Evolutionary conservation across 2,888 invertebrate genomes (phyloP).

Genomic region (Drosophila parthenogenetica): DNA sequence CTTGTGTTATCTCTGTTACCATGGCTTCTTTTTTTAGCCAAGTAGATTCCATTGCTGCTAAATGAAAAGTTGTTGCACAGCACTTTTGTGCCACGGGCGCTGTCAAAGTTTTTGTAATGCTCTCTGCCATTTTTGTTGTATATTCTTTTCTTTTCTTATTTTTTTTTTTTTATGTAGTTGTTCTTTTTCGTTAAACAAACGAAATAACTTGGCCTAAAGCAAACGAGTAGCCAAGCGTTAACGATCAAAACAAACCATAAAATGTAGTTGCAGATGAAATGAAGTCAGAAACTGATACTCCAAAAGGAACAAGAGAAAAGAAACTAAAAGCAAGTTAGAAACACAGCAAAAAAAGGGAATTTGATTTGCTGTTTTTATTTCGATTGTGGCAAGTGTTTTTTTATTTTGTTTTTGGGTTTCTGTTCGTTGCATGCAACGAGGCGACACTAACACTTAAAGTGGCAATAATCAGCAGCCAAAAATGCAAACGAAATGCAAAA

Average conservation of each 20-base stretch:
- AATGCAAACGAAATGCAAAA: constrained; percentile 76
- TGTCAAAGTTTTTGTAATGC: constrained; percentile 53
- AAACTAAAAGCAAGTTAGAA: not conserved
- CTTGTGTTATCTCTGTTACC: constrained; percentile 10
- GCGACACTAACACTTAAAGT: constrained; percentile 62
- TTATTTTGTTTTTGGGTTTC: too few species aligned
- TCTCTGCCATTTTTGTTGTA: not conserved
- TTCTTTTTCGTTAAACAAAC: constrained; percentile 22
- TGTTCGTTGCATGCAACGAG: constrained; percentile 13
- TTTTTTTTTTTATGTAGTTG: constrained; percentile 2
- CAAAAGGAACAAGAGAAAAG: not conserved
- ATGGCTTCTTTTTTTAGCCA: constrained; percentile 9
- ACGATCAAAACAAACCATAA: constrained; percentile 49
- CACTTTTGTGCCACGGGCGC: constrained; percentile 53
- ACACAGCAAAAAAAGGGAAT: constrained; percentile 15
- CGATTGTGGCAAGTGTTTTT: constrained; percentile 49
- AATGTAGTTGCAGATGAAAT: constrained; percentile 37
- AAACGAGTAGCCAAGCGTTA: constrained; percentile 34
- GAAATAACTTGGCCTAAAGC: constrained; percentile 32
- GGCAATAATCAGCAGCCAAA: constrained; percentile 70
- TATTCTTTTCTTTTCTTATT: constrained; percentile 1
- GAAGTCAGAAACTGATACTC: constrained; percentile 4
- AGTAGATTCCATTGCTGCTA: constrained; percentile 39
- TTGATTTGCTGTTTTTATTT: constrained; percentile 50
- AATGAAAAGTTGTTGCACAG: constrained; percentile 56